Evolutionary conservation across 1,140 invertebrate species (phyloP).

Genomic region (Cotesia vestalis): DNA sequence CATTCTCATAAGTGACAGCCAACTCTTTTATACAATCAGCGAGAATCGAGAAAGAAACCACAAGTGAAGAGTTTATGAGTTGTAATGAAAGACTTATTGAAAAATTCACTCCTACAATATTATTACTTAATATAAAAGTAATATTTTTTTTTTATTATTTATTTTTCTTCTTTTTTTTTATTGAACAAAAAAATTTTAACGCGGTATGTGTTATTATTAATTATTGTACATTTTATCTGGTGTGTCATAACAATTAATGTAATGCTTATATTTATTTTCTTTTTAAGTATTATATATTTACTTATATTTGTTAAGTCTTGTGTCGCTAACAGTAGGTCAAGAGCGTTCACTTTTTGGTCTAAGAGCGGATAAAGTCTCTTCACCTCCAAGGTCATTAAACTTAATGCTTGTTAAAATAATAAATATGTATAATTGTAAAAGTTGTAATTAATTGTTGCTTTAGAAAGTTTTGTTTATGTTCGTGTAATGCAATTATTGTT

Average conservation of each 20-base stretch:
- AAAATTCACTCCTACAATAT: neutral
- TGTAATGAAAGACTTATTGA: neutral
- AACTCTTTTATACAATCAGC: conserved; percentile 10
- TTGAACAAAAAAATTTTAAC: too few relatives aligned
- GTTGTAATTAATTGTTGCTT: too few relatives aligned
- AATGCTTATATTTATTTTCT: neutral
- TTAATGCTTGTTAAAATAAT: neutral
- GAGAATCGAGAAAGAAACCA: neutral
- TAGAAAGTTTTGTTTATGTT: too few relatives aligned
- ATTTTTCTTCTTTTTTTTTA: neutral
- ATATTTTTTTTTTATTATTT: neutral
- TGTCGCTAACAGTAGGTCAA: neutral
- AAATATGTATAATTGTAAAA: neutral
- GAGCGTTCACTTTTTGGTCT: conserved; percentile 2
- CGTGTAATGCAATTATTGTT: too few relatives aligned
- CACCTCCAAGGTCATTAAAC: neutral
- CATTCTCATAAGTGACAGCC: neutral
- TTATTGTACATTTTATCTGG: neutral
- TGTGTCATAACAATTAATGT: neutral
- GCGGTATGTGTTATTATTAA: conserved; percentile 2
- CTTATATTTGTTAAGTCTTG: neutral
- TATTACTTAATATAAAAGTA: neutral
- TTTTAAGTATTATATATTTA: neutral
- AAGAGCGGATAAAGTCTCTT: too few relatives aligned
- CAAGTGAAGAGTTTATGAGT: neutral